Evolutionary conservation across 23 tunicate genomes (phyloP).

Genomic region (Oikopleura dioica): DNA sequence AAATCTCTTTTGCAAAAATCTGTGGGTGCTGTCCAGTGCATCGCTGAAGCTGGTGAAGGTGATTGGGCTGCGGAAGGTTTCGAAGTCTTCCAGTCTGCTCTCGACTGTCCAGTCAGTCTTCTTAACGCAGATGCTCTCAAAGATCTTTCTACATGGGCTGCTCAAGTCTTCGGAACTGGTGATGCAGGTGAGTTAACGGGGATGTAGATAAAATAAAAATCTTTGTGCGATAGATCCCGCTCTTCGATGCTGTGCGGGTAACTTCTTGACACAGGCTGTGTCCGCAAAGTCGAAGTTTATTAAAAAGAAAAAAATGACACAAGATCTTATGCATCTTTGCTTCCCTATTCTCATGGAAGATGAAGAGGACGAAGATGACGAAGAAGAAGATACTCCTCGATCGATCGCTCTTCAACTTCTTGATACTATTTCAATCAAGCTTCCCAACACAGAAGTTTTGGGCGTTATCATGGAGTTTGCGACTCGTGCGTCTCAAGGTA

Average conservation of each 20-base stretch:
- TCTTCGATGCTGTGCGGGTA: constrained; percentile 10
- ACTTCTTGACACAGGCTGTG: neutral
- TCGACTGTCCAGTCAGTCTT: neutral
- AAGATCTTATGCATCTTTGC: neutral
- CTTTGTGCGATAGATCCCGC: too few species aligned
- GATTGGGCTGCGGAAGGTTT: constrained; percentile 12
- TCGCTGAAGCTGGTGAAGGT: constrained; percentile 2
- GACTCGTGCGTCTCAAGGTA: neutral
- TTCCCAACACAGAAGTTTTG: constrained; percentile 8
- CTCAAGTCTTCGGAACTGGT: neutral
- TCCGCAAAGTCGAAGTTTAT: neutral
- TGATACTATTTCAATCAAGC: neutral
- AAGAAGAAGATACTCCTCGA: constrained; percentile 5
- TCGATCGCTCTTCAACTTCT: neutral
- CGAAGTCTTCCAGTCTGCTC: neutral
- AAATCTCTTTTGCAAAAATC: neutral
- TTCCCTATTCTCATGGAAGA: neutral
- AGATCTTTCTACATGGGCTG: neutral
- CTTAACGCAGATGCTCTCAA: neutral
- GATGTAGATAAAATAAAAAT: too few species aligned
- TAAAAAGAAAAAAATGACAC: constrained; percentile 10
- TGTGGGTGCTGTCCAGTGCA: neutral
- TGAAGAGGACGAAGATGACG: constrained; percentile 1
- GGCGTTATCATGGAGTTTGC: neutral
- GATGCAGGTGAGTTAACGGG: too few species aligned